These are phyloP conservation scores for Elgonia sp. DNA, from an alignment of 2,888 invertebrate species.

Conservation along the genomic window DNA sequence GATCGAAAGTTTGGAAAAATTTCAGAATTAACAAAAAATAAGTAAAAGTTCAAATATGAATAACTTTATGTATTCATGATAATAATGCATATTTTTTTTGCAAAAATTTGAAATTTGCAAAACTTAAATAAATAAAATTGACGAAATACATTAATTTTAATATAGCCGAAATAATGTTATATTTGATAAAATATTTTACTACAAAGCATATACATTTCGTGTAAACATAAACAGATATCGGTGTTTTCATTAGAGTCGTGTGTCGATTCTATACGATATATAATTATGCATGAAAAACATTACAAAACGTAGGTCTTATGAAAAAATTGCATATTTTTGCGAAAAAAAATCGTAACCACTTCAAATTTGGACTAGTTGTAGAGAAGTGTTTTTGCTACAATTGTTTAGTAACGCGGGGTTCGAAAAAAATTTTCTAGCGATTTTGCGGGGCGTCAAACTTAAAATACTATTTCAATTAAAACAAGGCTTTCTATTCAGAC, in stretches of 20 bases:
- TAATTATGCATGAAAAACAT: neutral
- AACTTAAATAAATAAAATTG: too few relatives aligned
- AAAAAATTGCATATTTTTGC: neutral
- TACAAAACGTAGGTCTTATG: neutral
- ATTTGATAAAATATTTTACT: too few relatives aligned
- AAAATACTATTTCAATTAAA: conserved; percentile 10
- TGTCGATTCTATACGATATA: too few relatives aligned
- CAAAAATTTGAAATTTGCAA: too few relatives aligned
- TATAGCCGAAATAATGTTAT: too few relatives aligned
- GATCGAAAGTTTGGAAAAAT: neutral
- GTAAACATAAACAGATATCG: too few relatives aligned
- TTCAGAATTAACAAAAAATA: neutral
- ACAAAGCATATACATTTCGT: too few relatives aligned
- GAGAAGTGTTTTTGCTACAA: neutral
- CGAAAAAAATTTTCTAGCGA: neutral
- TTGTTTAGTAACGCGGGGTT: neutral
- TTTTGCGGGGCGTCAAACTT: conserved; percentile 3
- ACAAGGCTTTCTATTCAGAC: neutral
- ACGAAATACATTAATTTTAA: too few relatives aligned
- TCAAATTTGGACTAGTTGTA: conserved; percentile 9
- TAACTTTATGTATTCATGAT: too few relatives aligned
- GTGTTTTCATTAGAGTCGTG: too few relatives aligned
- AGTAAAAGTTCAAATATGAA: neutral
- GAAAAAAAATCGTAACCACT: neutral
- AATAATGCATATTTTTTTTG: too few relatives aligned